Percentiles rank a stretch among this genome's conserved stretches.
phyloP scores from a whole-genome alignment of 2,797 vertebrate genomes.

The Phrynocephalus vlangalii region DNA sequence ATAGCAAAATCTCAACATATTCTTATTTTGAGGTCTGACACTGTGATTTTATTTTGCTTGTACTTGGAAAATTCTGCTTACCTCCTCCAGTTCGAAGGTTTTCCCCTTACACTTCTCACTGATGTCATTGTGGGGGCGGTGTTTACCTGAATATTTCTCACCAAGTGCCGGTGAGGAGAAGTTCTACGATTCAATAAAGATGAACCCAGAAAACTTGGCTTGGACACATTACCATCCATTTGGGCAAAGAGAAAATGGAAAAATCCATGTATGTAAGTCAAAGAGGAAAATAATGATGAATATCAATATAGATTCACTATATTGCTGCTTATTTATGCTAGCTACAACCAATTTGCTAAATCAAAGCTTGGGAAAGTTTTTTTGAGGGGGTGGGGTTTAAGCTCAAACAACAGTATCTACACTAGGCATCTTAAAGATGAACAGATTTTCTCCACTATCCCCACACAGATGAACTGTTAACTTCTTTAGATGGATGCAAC shows the following conservation, averaged over 20 bases:
- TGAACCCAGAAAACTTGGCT: not conserved
- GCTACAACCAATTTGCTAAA: not conserved
- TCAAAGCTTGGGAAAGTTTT: too few relatives aligned
- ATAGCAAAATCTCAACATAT: rapidly evolving
- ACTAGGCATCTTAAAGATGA: too few relatives aligned
- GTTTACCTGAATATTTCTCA: not conserved
- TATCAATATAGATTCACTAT: not conserved
- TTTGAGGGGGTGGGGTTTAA: too few relatives aligned
- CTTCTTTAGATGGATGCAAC: too few relatives aligned
- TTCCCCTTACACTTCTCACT: not conserved
- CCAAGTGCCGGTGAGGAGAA: not conserved
- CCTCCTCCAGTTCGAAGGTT: not conserved
- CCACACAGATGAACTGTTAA: too few relatives aligned
- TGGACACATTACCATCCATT: not conserved
- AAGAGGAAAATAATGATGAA: not conserved
- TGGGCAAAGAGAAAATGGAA: not conserved
- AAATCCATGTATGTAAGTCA: not conserved
- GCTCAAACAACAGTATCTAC: too few relatives aligned
- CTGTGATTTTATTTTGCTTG: not conserved
- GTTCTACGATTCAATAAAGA: not conserved
- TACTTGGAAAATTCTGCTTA: not conserved
- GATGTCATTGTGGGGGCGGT: rapidly evolving
- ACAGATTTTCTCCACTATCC: too few relatives aligned
- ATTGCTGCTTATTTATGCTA: not conserved
- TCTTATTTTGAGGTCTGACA: not conserved